Base-by-base conservation (phyloP, 2,888 invertebrate species). In the Caenorhabditis zanzibari region DNA sequence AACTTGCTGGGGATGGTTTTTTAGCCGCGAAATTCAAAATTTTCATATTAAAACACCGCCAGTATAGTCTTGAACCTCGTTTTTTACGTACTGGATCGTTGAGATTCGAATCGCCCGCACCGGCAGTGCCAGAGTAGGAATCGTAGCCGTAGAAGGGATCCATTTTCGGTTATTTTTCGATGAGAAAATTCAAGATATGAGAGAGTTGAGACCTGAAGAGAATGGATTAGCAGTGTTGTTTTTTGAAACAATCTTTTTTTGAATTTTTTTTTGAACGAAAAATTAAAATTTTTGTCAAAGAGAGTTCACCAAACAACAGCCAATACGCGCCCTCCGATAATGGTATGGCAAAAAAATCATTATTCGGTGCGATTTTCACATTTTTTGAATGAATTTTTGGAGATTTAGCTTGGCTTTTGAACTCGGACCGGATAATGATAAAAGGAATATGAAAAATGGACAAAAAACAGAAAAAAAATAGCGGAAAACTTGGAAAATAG, bases 11-110 rank as follows among this genome's bases (percentile, higher is more conserved):
- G 61, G 24, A 10, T 63, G 12, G n/a, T n/a, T n/a, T 52, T 44
- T 26, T 61, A 14, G 7, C 19, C 4, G 4, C 16, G 12, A 16
- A 41, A 44, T 16, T 16, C 14, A 14, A 5, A n/a, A 2, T 58
- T 32, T 58, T 58, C 32, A 49, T 47, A 35, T 38, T 38, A 9
- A 4, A 14, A 52, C 68, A 73, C 68, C 19, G 41, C 61, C 61
- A 76, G 44, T 1, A 73, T n/a, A 82, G 73, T 73, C 77, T 68
- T 44, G 61, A 63, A 44, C 22, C 10, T 24, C 73, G 69, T 10
- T 44, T 44, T 44, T 77, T 54, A 82, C 82, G 82, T 77, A 82
- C 82, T n/a, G 77, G 41, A 68, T 82, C 77, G 73, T 54, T 58
- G 19, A 77, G 32, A 7, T 32, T 32, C 7, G 32, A 24, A n/a